Percentiles rank a stretch among this genome's conserved stretches.
These are phyloP conservation scores for Pituophis catenifer DNA, from an alignment of 2,113 vertebrate species.

Conservation along the genomic window DNA sequence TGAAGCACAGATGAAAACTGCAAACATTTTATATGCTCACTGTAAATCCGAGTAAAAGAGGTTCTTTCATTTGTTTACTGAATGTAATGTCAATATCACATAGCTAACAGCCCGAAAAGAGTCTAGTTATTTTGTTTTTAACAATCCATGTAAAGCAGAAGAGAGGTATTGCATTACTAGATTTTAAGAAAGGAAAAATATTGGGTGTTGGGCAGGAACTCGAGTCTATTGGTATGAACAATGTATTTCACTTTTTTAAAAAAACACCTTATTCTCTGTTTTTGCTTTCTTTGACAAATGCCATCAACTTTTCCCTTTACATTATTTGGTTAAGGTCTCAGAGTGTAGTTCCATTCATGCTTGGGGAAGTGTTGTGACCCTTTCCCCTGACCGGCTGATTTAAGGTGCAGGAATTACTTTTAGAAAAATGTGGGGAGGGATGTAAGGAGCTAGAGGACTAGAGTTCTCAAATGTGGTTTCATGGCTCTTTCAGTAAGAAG, in stretches of 20 bases:
- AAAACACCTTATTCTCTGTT: background rate
- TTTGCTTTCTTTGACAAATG: background rate
- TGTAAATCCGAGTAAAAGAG: background rate
- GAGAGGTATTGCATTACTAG: background rate
- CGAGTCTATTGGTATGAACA: background rate
- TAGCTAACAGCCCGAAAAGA: background rate
- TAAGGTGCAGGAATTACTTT: too few species aligned
- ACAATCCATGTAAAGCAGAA: background rate
- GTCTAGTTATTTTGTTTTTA: background rate
- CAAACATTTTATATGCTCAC: background rate
- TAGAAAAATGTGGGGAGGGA: background rate
- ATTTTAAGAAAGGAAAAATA: background rate
- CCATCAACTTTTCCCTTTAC: background rate
- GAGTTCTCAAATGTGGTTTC: background rate
- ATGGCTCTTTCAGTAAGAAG: background rate
- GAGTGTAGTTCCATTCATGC: background rate
- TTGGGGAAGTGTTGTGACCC: background rate
- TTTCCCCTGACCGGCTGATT: background rate
- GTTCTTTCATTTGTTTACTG: background rate
- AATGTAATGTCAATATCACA: background rate
- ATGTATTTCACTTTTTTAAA: background rate
- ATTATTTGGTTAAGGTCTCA: background rate
- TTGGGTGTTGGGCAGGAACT: background rate
- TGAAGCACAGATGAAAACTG: background rate
- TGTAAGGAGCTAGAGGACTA: background rate